Conservation (phyloP, 2,797 vertebrate species). For the Novumbra hubbsi region DNA sequence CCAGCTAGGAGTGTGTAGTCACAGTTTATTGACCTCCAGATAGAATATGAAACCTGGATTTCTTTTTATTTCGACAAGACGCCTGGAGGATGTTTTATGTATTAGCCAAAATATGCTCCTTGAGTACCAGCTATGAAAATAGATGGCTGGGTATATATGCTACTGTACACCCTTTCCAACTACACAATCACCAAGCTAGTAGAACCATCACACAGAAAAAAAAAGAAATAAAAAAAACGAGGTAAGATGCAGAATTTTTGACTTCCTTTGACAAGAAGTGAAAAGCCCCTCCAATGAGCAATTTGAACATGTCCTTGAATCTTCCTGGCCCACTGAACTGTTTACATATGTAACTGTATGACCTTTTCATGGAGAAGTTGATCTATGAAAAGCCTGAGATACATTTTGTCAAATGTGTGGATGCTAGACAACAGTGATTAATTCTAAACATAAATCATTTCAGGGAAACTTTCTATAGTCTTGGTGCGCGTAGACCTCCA, state of each 20-base stretch:
- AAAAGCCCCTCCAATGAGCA: no score
- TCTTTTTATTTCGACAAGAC: conserved; percentile 46
- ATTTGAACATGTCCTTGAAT: no score
- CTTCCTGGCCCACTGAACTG: no score
- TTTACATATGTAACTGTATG: no score
- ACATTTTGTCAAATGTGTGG: background rate
- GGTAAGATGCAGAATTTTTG: background rate
- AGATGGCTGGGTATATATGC: background rate
- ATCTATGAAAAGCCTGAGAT: background rate
- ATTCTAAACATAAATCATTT: background rate
- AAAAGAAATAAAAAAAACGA: background rate
- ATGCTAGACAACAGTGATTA: background rate
- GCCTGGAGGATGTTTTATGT: conserved; percentile 38
- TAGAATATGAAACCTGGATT: conserved; percentile 47
- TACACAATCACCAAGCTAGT: no score
- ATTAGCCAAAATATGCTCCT: background rate
- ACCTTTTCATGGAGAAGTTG: background rate
- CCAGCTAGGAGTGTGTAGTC: conserved; percentile 51
- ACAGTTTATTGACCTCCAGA: conserved; percentile 56
- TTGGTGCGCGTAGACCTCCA: conserved; percentile 13
- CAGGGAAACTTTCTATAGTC: conserved; percentile 5
- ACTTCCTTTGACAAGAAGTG: no score
- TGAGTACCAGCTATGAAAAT: background rate
- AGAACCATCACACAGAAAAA: no score
- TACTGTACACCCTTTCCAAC: background rate